These are phyloP conservation scores for Acheta domesticus DNA, from an alignment of 2,888 invertebrate species.

Conservation along the genomic window DNA sequence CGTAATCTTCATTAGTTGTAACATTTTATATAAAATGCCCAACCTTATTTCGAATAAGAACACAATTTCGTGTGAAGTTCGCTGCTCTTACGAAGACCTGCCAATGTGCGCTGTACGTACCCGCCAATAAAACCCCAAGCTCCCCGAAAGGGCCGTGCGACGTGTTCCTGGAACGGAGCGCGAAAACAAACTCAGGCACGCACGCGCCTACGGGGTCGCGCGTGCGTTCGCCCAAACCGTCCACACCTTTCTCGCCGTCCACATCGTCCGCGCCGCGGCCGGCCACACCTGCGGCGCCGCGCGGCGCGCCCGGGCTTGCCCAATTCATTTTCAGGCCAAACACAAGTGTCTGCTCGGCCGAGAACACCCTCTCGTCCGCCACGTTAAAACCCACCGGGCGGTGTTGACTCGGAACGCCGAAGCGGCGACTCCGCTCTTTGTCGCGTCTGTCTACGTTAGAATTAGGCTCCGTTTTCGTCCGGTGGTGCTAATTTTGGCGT, in stretches of 20 bases:
- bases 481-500: background rate
- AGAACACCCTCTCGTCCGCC: background rate
- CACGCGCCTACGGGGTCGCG: too few relatives aligned
- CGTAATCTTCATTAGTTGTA: too few relatives aligned
- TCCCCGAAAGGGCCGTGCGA: too few relatives aligned
- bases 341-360: background rate
- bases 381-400: background rate
- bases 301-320: background rate
- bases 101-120: too few relatives aligned
- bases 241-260: background rate
- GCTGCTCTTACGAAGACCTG: too few relatives aligned
- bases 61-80: too few relatives aligned
- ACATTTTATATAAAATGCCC: too few relatives aligned
- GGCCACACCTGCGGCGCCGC: background rate
- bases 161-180: too few relatives aligned
- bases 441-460: background rate
- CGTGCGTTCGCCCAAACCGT: too few relatives aligned
- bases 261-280: background rate
- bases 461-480: background rate
- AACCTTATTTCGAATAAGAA: too few relatives aligned
- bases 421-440: background rate
- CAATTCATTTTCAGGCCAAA: constrained; percentile 18
- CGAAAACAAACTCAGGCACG: too few relatives aligned
- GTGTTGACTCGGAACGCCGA: background rate
- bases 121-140: too few relatives aligned